Percentiles rank a stretch among this genome's conserved stretches.
These are phyloP conservation scores for Rhagoletis zephyria DNA, from an alignment of 1,140 invertebrate genomes.

Conservation along the genomic window DNA sequence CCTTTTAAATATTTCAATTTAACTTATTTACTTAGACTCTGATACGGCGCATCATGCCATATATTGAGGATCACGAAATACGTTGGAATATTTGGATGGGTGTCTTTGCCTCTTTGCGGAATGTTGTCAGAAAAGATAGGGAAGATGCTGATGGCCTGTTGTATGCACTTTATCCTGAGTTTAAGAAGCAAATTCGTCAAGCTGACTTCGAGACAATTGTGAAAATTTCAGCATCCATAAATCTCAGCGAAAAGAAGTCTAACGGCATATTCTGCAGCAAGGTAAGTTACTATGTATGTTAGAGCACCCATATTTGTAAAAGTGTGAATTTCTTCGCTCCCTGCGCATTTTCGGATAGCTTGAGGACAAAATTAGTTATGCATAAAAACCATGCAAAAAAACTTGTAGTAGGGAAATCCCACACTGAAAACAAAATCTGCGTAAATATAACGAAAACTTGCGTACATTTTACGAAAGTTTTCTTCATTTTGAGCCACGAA, in stretches of 20 bases:
- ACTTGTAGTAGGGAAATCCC: too few species aligned
- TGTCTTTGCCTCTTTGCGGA: conserved; percentile 75
- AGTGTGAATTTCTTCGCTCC: too few species aligned
- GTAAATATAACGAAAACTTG: too few species aligned
- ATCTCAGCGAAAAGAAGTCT: conserved; percentile 68
- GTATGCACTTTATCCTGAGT: conserved; percentile 75
- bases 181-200: conserved; percentile 74
- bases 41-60: conserved; percentile 77
- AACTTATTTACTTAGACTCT: conserved; percentile 74
- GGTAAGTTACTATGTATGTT: conserved; percentile 61
- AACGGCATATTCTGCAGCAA: conserved; percentile 71
- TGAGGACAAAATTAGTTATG: too few species aligned
- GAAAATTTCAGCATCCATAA: conserved; percentile 64
- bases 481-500: too few species aligned
- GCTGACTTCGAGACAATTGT: conserved; percentile 69
- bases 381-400: too few species aligned
- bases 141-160: conserved; percentile 75
- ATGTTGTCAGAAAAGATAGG: conserved; percentile 72
- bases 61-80: conserved; percentile 73
- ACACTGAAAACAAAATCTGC: too few species aligned
- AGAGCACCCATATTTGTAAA: too few species aligned
- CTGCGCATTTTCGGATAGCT: too few species aligned
- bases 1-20: conserved; percentile 13
- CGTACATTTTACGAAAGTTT: too few species aligned
- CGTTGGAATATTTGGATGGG: conserved; percentile 75